These are phyloP conservation scores for Pasiphila rectangulata DNA, from an alignment of 2,888 invertebrate genomes.

Conservation along the genomic window DNA sequence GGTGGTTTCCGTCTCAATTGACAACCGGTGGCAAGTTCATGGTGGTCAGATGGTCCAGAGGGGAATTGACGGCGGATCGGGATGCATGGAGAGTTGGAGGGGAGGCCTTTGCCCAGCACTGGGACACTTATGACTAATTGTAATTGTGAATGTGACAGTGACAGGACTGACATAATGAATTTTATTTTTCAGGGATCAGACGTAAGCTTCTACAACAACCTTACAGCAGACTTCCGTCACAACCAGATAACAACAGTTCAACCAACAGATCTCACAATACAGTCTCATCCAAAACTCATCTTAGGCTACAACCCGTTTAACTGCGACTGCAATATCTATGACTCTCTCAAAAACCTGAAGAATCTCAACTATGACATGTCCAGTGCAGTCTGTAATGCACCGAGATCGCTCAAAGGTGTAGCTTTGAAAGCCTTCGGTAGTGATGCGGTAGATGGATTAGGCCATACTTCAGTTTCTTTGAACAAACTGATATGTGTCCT, in stretches of 20 bases:
- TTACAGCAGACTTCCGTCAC: background rate
- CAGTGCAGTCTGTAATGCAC: background rate
- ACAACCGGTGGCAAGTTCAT: too few species aligned
- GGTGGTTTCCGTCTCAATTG: too few species aligned
- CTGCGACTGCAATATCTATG: background rate
- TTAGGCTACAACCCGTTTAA: background rate
- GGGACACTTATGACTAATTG: too few species aligned
- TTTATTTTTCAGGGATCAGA: background rate
- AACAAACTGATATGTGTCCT: background rate
- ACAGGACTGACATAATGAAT: background rate
- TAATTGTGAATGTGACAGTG: too few species aligned
- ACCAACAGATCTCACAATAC: too few species aligned
- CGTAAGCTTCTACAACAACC: background rate
- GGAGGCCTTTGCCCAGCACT: too few species aligned
- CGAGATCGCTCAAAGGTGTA: background rate
- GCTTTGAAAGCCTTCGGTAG: too few species aligned
- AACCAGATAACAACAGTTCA: background rate
- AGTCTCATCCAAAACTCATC: background rate
- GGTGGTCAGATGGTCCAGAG: too few species aligned
- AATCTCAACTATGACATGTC: background rate
- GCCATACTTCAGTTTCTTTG: too few species aligned
- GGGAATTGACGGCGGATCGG: too few species aligned
- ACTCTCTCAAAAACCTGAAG: background rate
- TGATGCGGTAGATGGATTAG: too few species aligned
- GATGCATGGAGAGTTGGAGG: too few species aligned